phyloP scores from a whole-genome alignment of 2,113 vertebrate species.

The Aspidoscelis tigris region DNA sequence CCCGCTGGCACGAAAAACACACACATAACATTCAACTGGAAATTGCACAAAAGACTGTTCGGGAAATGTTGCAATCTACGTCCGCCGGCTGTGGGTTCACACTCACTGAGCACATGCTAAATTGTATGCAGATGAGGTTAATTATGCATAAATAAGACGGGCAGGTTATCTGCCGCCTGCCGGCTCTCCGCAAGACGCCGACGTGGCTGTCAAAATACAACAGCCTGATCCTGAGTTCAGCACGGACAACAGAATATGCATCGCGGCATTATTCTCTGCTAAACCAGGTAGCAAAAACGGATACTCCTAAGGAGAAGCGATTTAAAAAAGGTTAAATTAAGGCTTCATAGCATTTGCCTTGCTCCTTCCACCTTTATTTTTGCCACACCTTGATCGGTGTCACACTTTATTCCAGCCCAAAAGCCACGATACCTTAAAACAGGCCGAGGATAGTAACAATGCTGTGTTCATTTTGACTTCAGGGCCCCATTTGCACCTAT shows the following conservation, averaged over 20 bases:
- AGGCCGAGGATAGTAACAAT: neutral
- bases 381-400: neutral
- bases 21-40: neutral
- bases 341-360: neutral
- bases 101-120: conserved; percentile 4
- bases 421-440: neutral
- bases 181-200: neutral
- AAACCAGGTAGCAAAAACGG: neutral
- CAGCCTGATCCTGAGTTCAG: neutral
- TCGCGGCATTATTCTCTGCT: neutral
- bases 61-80: neutral
- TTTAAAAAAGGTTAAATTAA: neutral
- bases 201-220: neutral
- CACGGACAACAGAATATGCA: neutral
- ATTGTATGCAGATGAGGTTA: conserved; percentile 32
- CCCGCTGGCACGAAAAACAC: no score
- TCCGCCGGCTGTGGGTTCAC: neutral
- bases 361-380: no score
- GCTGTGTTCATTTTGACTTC: neutral
- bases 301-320: neutral
- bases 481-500: no score
- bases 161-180: conserved; percentile 18
- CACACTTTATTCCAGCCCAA: neutral
- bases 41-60: neutral
- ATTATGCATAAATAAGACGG: conserved; percentile 21